phyloP scores from a whole-genome alignment of 2,113 vertebrate species.

The Xiphorhynchus elegans region DNA sequence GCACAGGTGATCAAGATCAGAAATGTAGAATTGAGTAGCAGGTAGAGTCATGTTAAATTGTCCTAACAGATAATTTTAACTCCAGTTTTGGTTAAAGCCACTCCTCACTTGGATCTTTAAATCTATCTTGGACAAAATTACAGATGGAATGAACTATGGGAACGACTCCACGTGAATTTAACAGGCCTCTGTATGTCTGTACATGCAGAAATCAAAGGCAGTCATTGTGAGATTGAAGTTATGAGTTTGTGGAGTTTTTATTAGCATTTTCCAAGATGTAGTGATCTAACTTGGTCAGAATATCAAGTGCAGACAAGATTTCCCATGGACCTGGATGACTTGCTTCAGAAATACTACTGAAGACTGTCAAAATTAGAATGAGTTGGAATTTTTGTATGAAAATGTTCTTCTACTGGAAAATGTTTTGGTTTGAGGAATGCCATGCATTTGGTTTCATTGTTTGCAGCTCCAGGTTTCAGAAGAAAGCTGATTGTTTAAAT shows the following conservation, averaged over 20 bases:
- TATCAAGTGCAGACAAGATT: not conserved
- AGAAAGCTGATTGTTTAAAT: not conserved
- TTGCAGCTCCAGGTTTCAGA: not conserved
- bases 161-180: not conserved
- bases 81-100: not conserved
- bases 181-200: not conserved
- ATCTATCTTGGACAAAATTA: not conserved
- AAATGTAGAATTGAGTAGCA: not conserved
- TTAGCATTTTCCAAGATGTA: not conserved
- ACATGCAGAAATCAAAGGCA: not conserved
- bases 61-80: not conserved
- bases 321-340: not conserved
- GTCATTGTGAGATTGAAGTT: not conserved
- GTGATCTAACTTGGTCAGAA: not conserved
- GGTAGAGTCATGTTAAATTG: not conserved
- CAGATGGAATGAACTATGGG: not conserved
- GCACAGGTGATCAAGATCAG: not conserved
- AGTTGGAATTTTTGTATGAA: not conserved
- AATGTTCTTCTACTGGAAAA: not conserved
- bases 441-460: not conserved
- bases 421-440: not conserved
- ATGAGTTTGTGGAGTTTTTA: not conserved
- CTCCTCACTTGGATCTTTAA: not conserved
- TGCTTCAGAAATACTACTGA: not conserved
- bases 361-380: not conserved